phyloP scores from a whole-genome alignment of 2,113 vertebrate species.

The Neodon shergylaensis region DNA sequence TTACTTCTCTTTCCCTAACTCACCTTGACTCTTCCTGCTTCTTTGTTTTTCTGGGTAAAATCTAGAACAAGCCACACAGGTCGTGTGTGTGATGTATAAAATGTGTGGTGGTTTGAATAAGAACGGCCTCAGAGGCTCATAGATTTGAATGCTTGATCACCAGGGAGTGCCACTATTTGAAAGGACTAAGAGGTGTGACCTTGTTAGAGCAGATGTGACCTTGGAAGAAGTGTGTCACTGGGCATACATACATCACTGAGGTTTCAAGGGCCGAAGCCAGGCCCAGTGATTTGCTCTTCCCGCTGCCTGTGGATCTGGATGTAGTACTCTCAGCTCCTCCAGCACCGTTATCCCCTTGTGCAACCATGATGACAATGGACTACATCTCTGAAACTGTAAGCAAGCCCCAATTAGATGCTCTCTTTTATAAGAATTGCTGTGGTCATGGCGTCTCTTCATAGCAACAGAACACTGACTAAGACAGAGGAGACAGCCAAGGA shows the following conservation, averaged over 20 bases:
- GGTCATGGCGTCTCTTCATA: not conserved
- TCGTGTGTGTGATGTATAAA: not conserved
- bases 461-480: not conserved
- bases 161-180: not conserved
- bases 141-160: not conserved
- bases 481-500: not conserved
- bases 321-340: not conserved
- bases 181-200: not conserved
- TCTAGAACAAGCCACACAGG: not conserved
- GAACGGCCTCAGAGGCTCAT: not conserved
- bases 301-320: not conserved
- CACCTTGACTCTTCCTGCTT: not conserved
- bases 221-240: no score
- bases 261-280: not conserved
- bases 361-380: no score
- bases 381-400: not conserved
- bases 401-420: not conserved
- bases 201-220: not conserved
- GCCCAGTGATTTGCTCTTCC: not conserved
- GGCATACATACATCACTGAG: no score
- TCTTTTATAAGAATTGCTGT: not conserved
- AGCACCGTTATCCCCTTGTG: not conserved
- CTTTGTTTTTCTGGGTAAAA: not conserved
- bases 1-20: not conserved
- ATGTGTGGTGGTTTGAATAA: not conserved